Conservation (phyloP, 2,113 vertebrate genomes). For the Syngnathoides biaculeatus region DNA sequence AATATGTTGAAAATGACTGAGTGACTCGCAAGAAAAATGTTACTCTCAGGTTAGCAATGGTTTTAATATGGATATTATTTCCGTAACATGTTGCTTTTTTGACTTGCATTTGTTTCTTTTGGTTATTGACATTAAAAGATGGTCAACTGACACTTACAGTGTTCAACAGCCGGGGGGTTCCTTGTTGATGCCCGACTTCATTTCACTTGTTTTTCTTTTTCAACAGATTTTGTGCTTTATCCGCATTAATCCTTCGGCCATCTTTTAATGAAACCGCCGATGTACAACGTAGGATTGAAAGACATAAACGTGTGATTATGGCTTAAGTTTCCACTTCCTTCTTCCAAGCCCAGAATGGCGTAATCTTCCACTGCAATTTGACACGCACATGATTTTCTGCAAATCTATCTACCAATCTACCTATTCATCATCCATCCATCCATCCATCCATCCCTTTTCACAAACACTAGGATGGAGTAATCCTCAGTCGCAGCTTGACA, state of each 20-base stretch:
- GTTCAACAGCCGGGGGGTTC: conserved; percentile 16
- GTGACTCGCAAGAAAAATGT: neutral
- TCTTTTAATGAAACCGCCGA: conserved; percentile 63
- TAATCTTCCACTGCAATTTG: conserved; percentile 55
- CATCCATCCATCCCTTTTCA: conserved; percentile 26
- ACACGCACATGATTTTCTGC: neutral
- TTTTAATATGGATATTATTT: conserved; percentile 8
- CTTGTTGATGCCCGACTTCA: conserved; percentile 26
- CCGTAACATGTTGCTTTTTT: conserved; percentile 1
- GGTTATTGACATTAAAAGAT: conserved; percentile 38
- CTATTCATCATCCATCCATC: too few relatives aligned
- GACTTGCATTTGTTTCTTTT: conserved; percentile 16
- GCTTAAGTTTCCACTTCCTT: conserved; percentile 55
- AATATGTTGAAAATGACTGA: neutral
- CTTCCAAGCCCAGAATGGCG: conserved; percentile 40
- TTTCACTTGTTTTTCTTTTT: conserved; percentile 30
- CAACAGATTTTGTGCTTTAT: conserved; percentile 42
- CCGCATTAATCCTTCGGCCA: conserved; percentile 66
- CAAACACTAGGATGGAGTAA: conserved; percentile 57
- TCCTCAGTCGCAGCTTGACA: conserved; percentile 40
- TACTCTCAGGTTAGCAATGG: conserved; percentile 49
- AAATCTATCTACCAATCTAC: too few relatives aligned
- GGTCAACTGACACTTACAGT: conserved; percentile 8
- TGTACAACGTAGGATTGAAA: conserved; percentile 63
- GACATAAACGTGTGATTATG: conserved; percentile 75